A percentile compares a stretch with the other conserved stretches of the same genome.
These are phyloP conservation scores for Dryobates pubescens DNA, from an alignment of 2,797 vertebrate species.

Conservation along the genomic window DNA sequence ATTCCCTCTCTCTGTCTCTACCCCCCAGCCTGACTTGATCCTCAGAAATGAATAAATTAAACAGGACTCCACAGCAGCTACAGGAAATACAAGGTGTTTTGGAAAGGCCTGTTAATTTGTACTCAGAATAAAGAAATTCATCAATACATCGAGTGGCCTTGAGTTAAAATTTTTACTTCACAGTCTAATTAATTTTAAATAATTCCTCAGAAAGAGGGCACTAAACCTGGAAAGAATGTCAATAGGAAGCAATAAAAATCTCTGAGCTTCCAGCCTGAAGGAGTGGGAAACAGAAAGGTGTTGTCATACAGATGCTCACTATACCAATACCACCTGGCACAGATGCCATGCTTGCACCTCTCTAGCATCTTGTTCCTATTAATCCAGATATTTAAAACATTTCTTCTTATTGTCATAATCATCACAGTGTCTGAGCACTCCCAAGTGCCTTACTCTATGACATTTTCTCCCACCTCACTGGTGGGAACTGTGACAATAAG, in stretches of 20 bases:
- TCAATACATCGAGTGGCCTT: neutral
- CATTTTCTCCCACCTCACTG: neutral
- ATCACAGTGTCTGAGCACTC: constrained; percentile 13
- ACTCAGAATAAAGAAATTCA: neutral
- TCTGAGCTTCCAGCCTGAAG: neutral
- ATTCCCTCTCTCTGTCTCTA: neutral
- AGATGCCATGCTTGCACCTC: neutral
- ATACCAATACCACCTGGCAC: neutral
- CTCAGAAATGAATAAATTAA: constrained; percentile 17
- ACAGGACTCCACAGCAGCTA: neutral
- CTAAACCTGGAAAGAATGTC: neutral
- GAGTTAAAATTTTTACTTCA: constrained; percentile 15
- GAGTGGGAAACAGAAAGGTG: neutral
- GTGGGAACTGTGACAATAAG: neutral
- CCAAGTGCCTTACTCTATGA: neutral
- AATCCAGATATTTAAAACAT: neutral
- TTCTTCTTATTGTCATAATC: neutral
- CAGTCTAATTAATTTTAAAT: neutral
- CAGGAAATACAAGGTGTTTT: constrained; percentile 1
- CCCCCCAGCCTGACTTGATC: neutral
- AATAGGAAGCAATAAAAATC: neutral
- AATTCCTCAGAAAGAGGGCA: neutral
- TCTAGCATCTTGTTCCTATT: neutral
- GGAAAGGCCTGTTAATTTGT: neutral
- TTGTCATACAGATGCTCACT: neutral